Percentiles rank a stretch among this genome's conserved stretches.
These are phyloP conservation scores for Phylloscopus trochiloides DNA, from an alignment of 2,113 vertebrate genomes.

Conservation along the genomic window DNA sequence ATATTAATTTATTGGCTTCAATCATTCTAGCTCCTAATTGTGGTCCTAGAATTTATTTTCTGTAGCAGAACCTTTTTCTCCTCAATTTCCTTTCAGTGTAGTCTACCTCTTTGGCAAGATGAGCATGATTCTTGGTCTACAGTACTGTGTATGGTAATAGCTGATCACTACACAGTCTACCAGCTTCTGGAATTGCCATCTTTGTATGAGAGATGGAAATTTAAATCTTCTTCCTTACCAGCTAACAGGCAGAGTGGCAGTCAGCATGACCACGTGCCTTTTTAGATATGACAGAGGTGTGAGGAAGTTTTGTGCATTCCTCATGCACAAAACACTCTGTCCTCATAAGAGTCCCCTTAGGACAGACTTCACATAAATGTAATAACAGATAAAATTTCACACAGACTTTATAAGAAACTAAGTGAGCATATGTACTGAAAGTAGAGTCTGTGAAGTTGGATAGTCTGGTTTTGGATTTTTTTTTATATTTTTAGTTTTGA, in stretches of 20 bases:
- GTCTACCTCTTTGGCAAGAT: background rate
- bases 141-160: background rate
- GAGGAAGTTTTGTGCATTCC: background rate
- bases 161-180: accelerated
- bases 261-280: background rate
- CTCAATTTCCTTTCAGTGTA: background rate
- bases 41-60: background rate
- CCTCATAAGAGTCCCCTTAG: background rate
- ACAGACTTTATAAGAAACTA: background rate
- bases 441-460: background rate
- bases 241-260: background rate
- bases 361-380: background rate
- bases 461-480: accelerated
- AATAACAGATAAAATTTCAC: background rate
- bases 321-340: background rate
- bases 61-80: background rate
- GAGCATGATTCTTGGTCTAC: background rate
- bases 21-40: background rate
- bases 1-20: background rate
- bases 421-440: background rate
- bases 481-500: background rate
- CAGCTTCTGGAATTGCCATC: background rate
- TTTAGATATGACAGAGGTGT: background rate
- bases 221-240: background rate
- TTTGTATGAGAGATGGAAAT: background rate